Conservation (phyloP, 2,113 vertebrate species). For the Todiramphus chloris region DNA sequence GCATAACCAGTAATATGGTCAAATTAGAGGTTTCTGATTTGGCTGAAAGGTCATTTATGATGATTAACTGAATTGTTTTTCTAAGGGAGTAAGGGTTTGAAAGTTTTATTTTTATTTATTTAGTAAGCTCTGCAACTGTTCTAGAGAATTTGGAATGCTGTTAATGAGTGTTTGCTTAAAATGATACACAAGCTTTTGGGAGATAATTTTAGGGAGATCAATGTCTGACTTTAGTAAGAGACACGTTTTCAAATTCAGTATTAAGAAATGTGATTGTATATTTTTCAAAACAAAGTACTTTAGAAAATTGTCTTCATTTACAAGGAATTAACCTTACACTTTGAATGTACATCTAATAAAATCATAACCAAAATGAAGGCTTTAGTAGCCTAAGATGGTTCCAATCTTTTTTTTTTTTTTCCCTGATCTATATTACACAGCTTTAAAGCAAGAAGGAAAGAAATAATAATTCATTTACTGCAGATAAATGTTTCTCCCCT, state of each 20-base stretch:
- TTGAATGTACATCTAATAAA: not conserved
- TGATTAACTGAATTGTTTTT: not conserved
- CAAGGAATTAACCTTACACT: not conserved
- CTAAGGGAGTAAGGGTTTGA: not conserved
- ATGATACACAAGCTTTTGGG: not conserved
- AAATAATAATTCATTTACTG: conserved; percentile 4
- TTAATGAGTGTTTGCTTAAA: not conserved
- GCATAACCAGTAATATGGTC: not conserved
- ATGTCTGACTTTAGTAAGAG: not conserved
- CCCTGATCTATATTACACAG: not conserved
- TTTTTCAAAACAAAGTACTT: not conserved
- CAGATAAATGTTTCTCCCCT: not conserved
- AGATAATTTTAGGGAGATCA: not conserved
- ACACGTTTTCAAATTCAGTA: not conserved
- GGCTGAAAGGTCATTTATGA: not conserved
- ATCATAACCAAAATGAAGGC: not conserved
- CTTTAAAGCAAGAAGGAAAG: not conserved
- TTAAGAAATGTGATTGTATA: not conserved
- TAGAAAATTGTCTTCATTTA: not conserved
- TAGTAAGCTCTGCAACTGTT: not conserved
- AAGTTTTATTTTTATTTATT: not conserved
- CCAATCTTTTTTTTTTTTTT: not conserved
- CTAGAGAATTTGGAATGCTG: not conserved
- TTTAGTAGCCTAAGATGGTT: conserved; percentile 5
- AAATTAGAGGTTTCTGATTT: conserved; percentile 9